Base-by-base conservation (phyloP, 2,113 vertebrate species). In the Mustela nigripes region DNA sequence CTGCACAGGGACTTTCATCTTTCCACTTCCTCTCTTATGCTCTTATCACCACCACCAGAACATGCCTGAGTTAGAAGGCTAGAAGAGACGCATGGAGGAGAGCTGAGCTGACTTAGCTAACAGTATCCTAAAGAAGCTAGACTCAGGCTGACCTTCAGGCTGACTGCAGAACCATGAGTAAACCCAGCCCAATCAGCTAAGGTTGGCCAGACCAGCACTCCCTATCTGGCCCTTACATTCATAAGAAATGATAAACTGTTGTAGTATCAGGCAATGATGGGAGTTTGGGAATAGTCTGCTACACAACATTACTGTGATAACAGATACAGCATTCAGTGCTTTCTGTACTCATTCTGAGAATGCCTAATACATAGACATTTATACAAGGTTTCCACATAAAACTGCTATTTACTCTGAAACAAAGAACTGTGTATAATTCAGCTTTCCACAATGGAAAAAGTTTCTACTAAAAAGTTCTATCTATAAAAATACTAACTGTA, bases 391-490 rank as follows among this genome's bases (percentile, higher is more conserved):
- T 95, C 50, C 33, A 79, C 62, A 81, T 63, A 93, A 93, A 94
- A 74, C 62, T 67, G 19, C 24, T 69, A 95, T 76, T 93, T 69
- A 60, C 36, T 94, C 26, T 76, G 92, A 89, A 85, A 80, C 48
- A 94, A 94, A 89, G 69, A 91, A 50, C 12, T 50, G 18, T 87
- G 50, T 31, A 39, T 79, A 97, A 62, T 80, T 97, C 62, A 83
- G 28, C 28, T 90, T 8, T 63, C 67, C 63, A 91, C 69, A 92
- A n/a, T 33, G 26, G 39, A 39, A 93, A 91, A 82, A 80, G 60
- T 45, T 69, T 63, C 92, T 90, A 53, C 42, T 36, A 85, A 89
- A 92, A 76, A 80, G 45, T 48, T 96, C 62, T 67, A 58, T 26
- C n/a, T 78, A 4, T 60, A 42, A 53, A 95, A 93, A 62, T 67